Percentiles rank a stretch among this genome's conserved stretches.
These are phyloP conservation scores for Helobdella robusta DNA, from an alignment of 2,888 invertebrate species.

Conservation along the genomic window DNA sequence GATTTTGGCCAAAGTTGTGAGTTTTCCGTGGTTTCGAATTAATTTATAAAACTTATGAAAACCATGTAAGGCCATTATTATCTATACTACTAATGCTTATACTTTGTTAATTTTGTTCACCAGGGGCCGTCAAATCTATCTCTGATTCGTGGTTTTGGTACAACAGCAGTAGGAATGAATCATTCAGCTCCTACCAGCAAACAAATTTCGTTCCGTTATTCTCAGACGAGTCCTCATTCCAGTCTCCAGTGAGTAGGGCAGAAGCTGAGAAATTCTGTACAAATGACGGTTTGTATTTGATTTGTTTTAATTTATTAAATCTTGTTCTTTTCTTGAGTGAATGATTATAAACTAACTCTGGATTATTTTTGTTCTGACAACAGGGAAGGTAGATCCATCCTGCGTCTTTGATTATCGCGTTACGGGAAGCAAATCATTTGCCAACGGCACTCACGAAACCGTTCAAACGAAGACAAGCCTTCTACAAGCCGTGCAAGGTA, in stretches of 20 bases:
- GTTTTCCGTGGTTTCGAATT: no score
- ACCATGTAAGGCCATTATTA: no score
- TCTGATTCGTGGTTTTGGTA: conserved; percentile 17
- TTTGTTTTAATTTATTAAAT: no score
- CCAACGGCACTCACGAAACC: neutral
- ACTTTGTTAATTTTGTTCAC: no score
- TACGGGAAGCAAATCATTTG: conserved; percentile 7
- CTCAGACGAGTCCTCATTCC: neutral
- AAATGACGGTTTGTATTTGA: no score
- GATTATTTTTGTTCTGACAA: no score
- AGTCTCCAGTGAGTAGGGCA: neutral
- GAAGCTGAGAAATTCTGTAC: neutral
- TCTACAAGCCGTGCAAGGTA: no score
- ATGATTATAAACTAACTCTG: no score
- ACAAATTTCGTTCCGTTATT: conserved; percentile 11
- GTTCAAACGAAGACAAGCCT: no score
- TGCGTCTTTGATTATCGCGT: conserved; percentile 14
- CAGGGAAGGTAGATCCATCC: neutral
- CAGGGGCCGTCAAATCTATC: conserved; percentile 12
- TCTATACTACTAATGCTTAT: no score
- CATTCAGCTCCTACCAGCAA: conserved; percentile 1
- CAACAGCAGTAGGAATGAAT: conserved; percentile 14
- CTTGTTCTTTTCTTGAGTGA: no score
- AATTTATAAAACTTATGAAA: no score
- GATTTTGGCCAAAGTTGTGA: conserved; percentile 20